phyloP scores from a whole-genome alignment of 2,797 vertebrate species.

The Galago senegalensis region DNA sequence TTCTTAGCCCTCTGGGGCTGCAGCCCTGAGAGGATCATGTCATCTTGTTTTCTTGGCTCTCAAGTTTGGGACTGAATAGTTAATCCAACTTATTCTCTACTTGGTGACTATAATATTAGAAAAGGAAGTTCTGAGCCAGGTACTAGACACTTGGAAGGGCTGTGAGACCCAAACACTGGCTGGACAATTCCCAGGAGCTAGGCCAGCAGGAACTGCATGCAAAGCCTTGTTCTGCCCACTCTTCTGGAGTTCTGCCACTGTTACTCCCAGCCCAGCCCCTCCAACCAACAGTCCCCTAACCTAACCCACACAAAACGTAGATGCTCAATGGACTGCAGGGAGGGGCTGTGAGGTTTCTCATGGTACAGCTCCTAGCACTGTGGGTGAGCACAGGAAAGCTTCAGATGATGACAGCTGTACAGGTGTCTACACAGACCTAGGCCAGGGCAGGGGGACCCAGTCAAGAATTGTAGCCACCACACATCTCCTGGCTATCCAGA shows the following conservation, averaged over 20 bases:
- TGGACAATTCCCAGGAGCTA: background rate
- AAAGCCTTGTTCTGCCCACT: background rate
- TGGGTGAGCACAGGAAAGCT: slow-evolving; percentile 96
- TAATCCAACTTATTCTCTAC: background rate
- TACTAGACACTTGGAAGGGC: background rate
- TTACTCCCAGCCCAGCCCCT: background rate
- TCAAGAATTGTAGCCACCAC: slow-evolving; percentile 47
- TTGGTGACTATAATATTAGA: background rate
- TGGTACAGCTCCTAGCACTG: slow-evolving; percentile 95
- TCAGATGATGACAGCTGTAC: slow-evolving; percentile 95
- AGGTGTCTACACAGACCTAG: slow-evolving; percentile 96
- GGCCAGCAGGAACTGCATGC: background rate
- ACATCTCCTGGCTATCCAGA: background rate
- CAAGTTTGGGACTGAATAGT: background rate
- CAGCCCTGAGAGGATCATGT: background rate
- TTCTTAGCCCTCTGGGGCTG: background rate
- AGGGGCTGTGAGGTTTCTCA: slow-evolving; percentile 95
- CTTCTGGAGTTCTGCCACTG: background rate
- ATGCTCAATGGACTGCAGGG: slow-evolving; percentile 97
- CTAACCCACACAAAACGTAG: slow-evolving; percentile 97
- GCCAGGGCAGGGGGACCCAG: background rate
- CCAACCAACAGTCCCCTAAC: slow-evolving; percentile 66
- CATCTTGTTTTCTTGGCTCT: background rate
- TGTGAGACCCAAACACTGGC: background rate
- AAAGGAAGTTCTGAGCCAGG: background rate